phyloP scores from a whole-genome alignment of 2,888 invertebrate species.

The Andrena bicolor region DNA sequence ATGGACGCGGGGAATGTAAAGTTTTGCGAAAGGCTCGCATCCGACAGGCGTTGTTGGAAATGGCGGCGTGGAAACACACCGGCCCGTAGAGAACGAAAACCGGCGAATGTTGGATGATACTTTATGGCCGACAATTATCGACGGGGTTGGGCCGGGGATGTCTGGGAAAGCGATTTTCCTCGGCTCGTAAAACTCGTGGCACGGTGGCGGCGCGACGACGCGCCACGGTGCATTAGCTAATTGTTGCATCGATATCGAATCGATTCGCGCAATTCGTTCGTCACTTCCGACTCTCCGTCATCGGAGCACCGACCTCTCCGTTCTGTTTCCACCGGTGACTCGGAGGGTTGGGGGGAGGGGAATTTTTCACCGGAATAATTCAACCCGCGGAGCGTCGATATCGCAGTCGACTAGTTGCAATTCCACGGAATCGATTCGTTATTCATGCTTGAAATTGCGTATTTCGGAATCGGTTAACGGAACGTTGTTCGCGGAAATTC shows the following conservation, averaged over 20 bases:
- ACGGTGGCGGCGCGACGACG: conserved; percentile 34
- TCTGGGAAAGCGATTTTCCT: conserved; percentile 69
- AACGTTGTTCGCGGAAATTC: conserved; percentile 2
- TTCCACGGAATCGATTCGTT: neutral
- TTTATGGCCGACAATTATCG: conserved; percentile 79
- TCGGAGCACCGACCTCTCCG: conserved; percentile 10
- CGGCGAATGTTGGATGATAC: conserved; percentile 64
- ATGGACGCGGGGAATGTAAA: conserved; percentile 8
- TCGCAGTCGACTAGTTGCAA: conserved; percentile 11
- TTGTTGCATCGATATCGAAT: conserved; percentile 75
- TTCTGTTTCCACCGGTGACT: neutral
- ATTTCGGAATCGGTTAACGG: neutral
- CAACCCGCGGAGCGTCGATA: conserved; percentile 15
- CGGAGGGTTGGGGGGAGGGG: too few species aligned
- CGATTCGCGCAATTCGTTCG: conserved; percentile 73
- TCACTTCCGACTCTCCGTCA: conserved; percentile 59
- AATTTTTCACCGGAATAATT: conserved; percentile 36
- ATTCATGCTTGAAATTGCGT: neutral
- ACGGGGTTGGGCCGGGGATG: conserved; percentile 51
- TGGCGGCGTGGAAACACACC: neutral
- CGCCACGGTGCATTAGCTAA: conserved; percentile 81
- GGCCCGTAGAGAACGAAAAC: neutral
- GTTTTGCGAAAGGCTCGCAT: too few species aligned
- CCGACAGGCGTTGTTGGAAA: neutral
- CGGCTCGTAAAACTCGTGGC: conserved; percentile 73